These are phyloP conservation scores for Andricus curvator DNA, from an alignment of 2,888 invertebrate species.

Conservation along the genomic window DNA sequence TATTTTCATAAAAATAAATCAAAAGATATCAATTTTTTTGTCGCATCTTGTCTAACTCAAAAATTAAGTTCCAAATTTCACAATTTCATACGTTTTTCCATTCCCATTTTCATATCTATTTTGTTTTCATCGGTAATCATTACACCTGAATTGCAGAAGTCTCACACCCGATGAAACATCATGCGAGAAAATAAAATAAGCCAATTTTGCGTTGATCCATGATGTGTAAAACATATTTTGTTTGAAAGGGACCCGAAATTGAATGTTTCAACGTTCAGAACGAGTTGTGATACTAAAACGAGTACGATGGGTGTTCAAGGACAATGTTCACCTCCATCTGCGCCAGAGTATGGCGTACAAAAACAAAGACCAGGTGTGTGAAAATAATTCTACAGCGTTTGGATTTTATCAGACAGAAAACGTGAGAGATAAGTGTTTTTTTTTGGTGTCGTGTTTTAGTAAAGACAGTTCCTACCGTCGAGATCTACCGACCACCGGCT, in stretches of 20 bases:
- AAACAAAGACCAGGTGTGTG: slow-evolving; percentile 69
- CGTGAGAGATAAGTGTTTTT: slow-evolving; percentile 30
- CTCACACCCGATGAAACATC: slow-evolving; percentile 23
- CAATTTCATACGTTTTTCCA: too few relatives aligned
- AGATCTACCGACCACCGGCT: slow-evolving; percentile 81
- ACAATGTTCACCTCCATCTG: slow-evolving; percentile 63
- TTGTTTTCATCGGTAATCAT: background rate
- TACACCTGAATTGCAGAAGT: background rate
- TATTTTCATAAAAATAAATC: background rate
- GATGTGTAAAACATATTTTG: slow-evolving; percentile 5
- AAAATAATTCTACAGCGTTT: slow-evolving; percentile 22
- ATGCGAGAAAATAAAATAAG: background rate
- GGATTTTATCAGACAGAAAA: background rate
- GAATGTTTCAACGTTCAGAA: slow-evolving; percentile 67
- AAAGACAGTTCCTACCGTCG: slow-evolving; percentile 74
- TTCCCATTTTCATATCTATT: background rate
- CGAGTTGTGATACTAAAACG: slow-evolving; percentile 53
- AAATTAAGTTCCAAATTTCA: too few relatives aligned
- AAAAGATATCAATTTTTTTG: too few relatives aligned
- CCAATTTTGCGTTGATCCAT: background rate
- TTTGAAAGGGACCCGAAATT: slow-evolving; percentile 65
- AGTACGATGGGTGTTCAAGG: slow-evolving; percentile 72
- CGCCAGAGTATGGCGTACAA: slow-evolving; percentile 67
- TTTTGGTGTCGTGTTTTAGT: slow-evolving; percentile 60
- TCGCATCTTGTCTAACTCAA: too few relatives aligned